Conservation (phyloP, 2,113 vertebrate genomes). For the Oostethus manadensis region DNA sequence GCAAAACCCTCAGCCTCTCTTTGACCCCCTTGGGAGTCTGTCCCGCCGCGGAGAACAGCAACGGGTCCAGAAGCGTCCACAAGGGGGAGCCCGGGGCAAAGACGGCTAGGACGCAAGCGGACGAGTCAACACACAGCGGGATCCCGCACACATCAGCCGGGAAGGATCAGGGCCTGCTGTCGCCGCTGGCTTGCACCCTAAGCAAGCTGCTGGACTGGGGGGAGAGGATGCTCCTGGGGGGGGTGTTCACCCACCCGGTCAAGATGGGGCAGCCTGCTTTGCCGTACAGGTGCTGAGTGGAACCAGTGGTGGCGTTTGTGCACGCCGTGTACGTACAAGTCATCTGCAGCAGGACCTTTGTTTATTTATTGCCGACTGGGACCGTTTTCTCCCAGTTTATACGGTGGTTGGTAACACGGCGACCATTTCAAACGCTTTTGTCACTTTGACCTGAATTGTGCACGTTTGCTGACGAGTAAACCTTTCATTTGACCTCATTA, state of each 20-base stretch:
- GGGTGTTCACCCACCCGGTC: constrained; percentile 57
- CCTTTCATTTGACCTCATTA: constrained; percentile 11
- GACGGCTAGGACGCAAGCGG: background rate
- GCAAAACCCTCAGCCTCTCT: constrained; percentile 62
- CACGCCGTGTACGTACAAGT: constrained; percentile 9
- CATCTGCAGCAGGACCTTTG: constrained; percentile 4
- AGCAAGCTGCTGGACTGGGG: constrained; percentile 72
- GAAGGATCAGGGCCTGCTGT: constrained; percentile 44
- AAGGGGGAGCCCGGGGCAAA: constrained; percentile 12
- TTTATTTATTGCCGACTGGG: constrained; percentile 33
- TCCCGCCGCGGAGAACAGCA: constrained; percentile 2
- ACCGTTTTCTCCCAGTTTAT: constrained; percentile 17
- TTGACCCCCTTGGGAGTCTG: constrained; percentile 41
- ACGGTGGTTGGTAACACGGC: constrained; percentile 43
- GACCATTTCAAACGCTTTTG: constrained; percentile 48
- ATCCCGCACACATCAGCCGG: background rate
- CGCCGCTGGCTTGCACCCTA: constrained; percentile 61
- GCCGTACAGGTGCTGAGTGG: constrained; percentile 63
- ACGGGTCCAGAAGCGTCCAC: constrained; percentile 8
- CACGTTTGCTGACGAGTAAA: constrained; percentile 60
- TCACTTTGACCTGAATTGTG: constrained; percentile 41
- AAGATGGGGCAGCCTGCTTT: constrained; percentile 65
- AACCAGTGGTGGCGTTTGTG: constrained; percentile 2
- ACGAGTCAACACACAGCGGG: constrained; percentile 1
- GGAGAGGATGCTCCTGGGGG: constrained; percentile 65